Evolutionary conservation across 2,797 vertebrate genomes (phyloP).

Genomic region (Hydrophis major): DNA sequence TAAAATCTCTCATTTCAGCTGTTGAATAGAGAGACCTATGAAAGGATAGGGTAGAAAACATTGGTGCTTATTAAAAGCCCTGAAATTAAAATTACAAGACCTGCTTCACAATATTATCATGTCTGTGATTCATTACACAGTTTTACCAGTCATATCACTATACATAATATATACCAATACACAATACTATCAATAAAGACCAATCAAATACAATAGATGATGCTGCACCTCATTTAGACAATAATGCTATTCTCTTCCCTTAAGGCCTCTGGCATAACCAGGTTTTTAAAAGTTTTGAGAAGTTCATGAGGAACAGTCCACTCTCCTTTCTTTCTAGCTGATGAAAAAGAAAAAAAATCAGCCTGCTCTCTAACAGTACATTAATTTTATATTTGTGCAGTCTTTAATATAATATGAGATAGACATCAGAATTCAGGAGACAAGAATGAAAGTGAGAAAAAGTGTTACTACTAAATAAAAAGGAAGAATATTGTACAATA

Average conservation of each 20-base stretch:
- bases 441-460: conserved; percentile 37
- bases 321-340: conserved; percentile 2
- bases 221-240: background rate
- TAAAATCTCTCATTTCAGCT: background rate
- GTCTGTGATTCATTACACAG: background rate
- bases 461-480: conserved; percentile 17
- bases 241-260: background rate
- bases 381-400: background rate
- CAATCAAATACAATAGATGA: background rate
- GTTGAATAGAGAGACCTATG: background rate
- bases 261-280: background rate
- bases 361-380: background rate
- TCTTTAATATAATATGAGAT: background rate
- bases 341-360: background rate
- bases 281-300: background rate
- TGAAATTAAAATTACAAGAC: background rate
- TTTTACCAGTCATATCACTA: background rate
- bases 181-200: background rate
- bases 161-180: background rate
- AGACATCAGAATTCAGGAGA: background rate
- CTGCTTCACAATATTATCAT: background rate
- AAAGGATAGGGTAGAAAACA: background rate
- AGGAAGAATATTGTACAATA: conserved; percentile 29
- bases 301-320: background rate
- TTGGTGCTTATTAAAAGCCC: background rate